Evolutionary conservation across 1,140 invertebrate species (phyloP).

Genomic region (Neelides sp.): DNA sequence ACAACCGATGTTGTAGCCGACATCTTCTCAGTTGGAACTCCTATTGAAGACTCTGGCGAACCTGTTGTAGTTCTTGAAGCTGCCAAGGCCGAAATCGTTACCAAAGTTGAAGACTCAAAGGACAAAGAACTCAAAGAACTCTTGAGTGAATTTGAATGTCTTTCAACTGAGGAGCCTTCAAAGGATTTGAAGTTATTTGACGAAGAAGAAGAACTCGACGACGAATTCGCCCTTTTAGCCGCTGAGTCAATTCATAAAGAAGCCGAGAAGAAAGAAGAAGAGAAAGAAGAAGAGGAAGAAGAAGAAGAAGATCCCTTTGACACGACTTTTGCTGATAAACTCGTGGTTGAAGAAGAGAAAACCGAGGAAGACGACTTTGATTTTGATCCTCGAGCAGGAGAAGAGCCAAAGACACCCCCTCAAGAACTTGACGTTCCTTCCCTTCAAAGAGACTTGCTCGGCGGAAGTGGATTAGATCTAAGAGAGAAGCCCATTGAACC

Average conservation of each 20-base stretch:
- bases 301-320: conserved; percentile 62
- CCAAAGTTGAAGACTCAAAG: neutral
- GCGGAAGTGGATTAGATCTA: conserved; percentile 60
- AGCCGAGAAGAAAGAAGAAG: conserved; percentile 44
- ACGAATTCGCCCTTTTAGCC: conserved; percentile 61
- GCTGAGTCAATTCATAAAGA: conserved; percentile 51
- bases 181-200: conserved; percentile 6
- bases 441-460: conserved; percentile 46
- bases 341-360: conserved; percentile 36
- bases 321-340: conserved; percentile 65
- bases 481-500: conserved; percentile 53
- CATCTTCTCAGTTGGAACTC: no score
- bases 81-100: no score
- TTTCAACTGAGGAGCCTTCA: neutral
- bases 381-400: conserved; percentile 52
- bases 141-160: conserved; percentile 41
- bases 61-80: no score
- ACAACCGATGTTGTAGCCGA: no score
- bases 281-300: neutral
- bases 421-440: neutral
- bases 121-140: conserved; percentile 33
- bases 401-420: conserved; percentile 36
- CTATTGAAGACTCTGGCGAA: no score
- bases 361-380: conserved; percentile 47
- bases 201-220: conserved; percentile 43